phyloP scores from a whole-genome alignment of 2,797 vertebrate species.

The Sorex maritimensis region DNA sequence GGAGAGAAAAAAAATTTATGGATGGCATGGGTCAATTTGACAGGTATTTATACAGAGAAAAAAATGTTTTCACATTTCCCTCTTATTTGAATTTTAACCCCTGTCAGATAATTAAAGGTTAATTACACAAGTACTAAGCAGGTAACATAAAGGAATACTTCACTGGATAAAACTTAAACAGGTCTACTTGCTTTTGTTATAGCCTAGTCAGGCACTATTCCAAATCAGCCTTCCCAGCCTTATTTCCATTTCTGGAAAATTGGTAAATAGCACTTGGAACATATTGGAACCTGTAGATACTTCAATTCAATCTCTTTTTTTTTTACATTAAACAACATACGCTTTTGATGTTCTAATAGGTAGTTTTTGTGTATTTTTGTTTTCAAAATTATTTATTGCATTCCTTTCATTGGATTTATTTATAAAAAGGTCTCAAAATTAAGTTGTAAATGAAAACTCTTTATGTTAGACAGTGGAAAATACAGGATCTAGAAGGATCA shows the following conservation, averaged over 20 bases:
- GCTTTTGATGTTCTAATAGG: not conserved
- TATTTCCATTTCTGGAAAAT: not conserved
- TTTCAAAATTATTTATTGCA: not conserved
- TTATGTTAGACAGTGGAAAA: constrained; percentile 28
- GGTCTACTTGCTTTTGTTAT: not conserved
- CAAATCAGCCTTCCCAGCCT: rapidly evolving
- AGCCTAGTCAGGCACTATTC: not conserved
- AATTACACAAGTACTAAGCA: not conserved
- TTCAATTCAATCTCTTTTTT: constrained; percentile 4
- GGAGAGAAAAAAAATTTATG: constrained; percentile 26
- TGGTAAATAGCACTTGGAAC: not conserved
- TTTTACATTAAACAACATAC: not conserved
- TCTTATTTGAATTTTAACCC: constrained; percentile 26
- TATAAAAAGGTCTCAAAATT: not conserved
- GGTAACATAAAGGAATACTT: not conserved
- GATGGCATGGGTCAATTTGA: constrained; percentile 19
- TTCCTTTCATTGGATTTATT: not conserved
- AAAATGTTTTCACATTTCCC: constrained; percentile 44
- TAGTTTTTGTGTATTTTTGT: not conserved
- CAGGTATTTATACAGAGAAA: not conserved
- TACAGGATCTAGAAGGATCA: not conserved
- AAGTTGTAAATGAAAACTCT: constrained; percentile 59
- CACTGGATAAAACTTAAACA: not conserved
- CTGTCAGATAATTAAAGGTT: constrained; percentile 25
- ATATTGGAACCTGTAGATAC: not conserved